These are phyloP conservation scores for Epicampocera succincta DNA, from an alignment of 2,888 invertebrate species.

Conservation along the genomic window DNA sequence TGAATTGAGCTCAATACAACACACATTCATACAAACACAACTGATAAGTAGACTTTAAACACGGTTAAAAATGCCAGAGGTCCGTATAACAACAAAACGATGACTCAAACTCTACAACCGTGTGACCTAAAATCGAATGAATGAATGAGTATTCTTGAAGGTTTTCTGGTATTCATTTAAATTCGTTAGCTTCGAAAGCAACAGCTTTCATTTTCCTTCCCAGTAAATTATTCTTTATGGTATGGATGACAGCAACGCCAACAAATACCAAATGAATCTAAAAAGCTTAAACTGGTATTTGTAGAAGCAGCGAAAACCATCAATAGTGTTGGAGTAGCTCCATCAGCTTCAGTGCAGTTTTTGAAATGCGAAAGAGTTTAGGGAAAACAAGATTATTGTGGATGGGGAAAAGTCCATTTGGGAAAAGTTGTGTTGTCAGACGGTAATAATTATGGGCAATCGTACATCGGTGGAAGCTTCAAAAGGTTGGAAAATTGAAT, in stretches of 20 bases:
- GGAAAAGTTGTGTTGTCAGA: too few species aligned
- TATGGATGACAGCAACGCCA: too few species aligned
- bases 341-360: slow-evolving; percentile 47
- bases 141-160: slow-evolving; percentile 28
- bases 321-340: slow-evolving; percentile 5
- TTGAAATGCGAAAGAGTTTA: too few species aligned
- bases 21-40: too few species aligned
- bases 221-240: too few species aligned
- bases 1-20: slow-evolving; percentile 61
- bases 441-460: too few species aligned
- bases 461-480: too few species aligned
- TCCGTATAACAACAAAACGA: slow-evolving; percentile 36
- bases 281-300: slow-evolving; percentile 46
- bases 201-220: slow-evolving; percentile 60
- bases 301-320: background rate
- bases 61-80: background rate
- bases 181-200: slow-evolving; percentile 3
- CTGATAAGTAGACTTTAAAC: slow-evolving; percentile 8
- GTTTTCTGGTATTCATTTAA: slow-evolving; percentile 11
- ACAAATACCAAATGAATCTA: slow-evolving; percentile 2
- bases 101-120: slow-evolving; percentile 48
- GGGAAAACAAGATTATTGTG: too few species aligned
- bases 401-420: too few species aligned
- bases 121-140: slow-evolving; percentile 56
- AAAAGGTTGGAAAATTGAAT: too few species aligned